Conservation (phyloP, 2,113 vertebrate species). For the Phalacrocorax brasilianus region DNA sequence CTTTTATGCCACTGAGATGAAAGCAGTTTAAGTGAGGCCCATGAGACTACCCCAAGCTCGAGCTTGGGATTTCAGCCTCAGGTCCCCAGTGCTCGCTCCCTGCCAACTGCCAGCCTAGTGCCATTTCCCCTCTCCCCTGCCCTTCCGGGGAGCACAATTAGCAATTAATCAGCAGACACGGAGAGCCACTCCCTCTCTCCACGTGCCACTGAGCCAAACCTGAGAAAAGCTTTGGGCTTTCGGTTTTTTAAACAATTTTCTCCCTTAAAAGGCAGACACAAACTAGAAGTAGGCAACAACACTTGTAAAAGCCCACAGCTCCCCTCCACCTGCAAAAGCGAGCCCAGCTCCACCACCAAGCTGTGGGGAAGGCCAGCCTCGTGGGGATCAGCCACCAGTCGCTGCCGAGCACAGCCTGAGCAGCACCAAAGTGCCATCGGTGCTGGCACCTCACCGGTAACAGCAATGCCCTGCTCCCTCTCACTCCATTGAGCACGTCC, state of each 20-base stretch:
- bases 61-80: conserved; percentile 4
- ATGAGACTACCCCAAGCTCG: background rate
- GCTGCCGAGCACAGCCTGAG: background rate
- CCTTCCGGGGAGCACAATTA: conserved; percentile 6
- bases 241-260: background rate
- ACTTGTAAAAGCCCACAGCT: background rate
- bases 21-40: conserved; percentile 64
- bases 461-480: rapidly evolving
- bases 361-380: rapidly evolving
- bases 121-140: background rate
- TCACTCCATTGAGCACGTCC: rapidly evolving
- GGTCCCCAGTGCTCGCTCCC: background rate
- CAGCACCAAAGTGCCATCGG: rapidly evolving
- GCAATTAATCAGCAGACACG: background rate
- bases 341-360: background rate
- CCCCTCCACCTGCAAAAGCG: background rate
- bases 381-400: rapidly evolving
- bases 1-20: conserved; percentile 42
- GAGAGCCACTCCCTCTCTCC: background rate
- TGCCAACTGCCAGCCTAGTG: background rate
- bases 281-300: background rate
- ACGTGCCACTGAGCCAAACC: background rate
- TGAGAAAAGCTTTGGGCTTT: background rate
- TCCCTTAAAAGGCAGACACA: background rate
- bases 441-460: rapidly evolving